A percentile compares a stretch with the other conserved stretches of the same genome.
These are phyloP conservation scores for Lerista edwardsae DNA, from an alignment of 2,797 vertebrate genomes.

Conservation along the genomic window DNA sequence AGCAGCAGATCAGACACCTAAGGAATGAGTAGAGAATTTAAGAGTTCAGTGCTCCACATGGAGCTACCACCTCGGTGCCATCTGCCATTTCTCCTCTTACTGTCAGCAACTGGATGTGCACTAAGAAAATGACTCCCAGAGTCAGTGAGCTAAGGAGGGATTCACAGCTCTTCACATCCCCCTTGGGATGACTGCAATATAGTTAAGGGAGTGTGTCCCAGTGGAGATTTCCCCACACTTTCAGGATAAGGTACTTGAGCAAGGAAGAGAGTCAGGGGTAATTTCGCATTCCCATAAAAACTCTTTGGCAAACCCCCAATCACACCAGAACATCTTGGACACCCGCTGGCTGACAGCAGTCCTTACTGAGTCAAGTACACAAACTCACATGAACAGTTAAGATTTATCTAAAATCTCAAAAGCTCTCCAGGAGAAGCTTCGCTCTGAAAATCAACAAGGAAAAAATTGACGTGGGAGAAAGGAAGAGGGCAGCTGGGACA, in stretches of 20 bases:
- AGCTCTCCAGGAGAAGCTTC: slow-evolving; percentile 76
- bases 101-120: slow-evolving; percentile 54
- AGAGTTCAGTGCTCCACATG: slow-evolving; percentile 66
- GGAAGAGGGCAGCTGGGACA: slow-evolving; percentile 44
- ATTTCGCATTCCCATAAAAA: slow-evolving; percentile 57
- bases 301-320: slow-evolving; percentile 77
- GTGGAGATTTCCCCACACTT: slow-evolving; percentile 46
- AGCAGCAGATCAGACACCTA: slow-evolving; percentile 54
- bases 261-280: slow-evolving; percentile 53
- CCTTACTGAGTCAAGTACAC: slow-evolving; percentile 73
- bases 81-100: slow-evolving; percentile 56
- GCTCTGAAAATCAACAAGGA: slow-evolving; percentile 64
- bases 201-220: slow-evolving; percentile 47
- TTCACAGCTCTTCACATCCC: slow-evolving; percentile 59
- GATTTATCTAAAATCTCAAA: slow-evolving; percentile 72
- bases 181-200: slow-evolving; percentile 53
- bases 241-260: neutral
- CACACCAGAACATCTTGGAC: slow-evolving; percentile 70
- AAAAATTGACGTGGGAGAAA: slow-evolving; percentile 39
- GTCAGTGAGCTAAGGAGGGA: slow-evolving; percentile 66
- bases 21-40: slow-evolving; percentile 51
- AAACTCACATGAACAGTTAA: slow-evolving; percentile 74
- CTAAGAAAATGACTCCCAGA: slow-evolving; percentile 70
- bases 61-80: slow-evolving; percentile 58
- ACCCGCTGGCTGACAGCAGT: slow-evolving; percentile 64